Evolutionary conservation across 2,888 invertebrate species (phyloP).

Genomic region (Formica aserva): DNA sequence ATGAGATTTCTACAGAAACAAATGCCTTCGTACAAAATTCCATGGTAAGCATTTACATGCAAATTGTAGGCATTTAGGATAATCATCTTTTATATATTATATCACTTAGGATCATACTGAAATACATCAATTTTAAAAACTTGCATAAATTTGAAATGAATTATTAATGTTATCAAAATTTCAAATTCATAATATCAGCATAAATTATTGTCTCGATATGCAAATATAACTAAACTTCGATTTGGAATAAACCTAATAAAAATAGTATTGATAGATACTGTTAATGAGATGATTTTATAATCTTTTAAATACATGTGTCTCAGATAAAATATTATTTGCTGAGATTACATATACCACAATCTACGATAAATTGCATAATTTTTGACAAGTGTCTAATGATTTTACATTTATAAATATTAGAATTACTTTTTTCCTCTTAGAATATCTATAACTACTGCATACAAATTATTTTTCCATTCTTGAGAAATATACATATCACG

Average conservation of each 20-base stretch:
- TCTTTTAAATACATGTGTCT: background rate
- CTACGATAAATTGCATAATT: background rate
- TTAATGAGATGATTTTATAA: background rate
- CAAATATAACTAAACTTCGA: background rate
- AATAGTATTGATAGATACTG: background rate
- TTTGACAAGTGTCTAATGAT: background rate
- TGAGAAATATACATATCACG: background rate
- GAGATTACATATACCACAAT: background rate
- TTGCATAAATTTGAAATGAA: constrained; percentile 8
- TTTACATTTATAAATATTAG: background rate
- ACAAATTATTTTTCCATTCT: background rate
- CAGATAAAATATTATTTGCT: background rate
- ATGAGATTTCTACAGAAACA: constrained; percentile 87
- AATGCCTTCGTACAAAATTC: constrained; percentile 87
- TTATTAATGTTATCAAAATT: background rate
- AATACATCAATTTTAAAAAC: background rate
- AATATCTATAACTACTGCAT: background rate
- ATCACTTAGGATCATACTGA: background rate
- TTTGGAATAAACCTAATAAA: background rate
- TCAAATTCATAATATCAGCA: background rate
- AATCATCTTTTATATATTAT: background rate
- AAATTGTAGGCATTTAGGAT: background rate
- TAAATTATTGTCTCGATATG: background rate
- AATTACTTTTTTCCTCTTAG: background rate
- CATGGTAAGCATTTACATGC: constrained; percentile 82